Evolutionary conservation across 1,140 invertebrate species (phyloP), one percentile per base, ranked within the genome.

Genomic region (Geopemphigus sp.): DNA sequence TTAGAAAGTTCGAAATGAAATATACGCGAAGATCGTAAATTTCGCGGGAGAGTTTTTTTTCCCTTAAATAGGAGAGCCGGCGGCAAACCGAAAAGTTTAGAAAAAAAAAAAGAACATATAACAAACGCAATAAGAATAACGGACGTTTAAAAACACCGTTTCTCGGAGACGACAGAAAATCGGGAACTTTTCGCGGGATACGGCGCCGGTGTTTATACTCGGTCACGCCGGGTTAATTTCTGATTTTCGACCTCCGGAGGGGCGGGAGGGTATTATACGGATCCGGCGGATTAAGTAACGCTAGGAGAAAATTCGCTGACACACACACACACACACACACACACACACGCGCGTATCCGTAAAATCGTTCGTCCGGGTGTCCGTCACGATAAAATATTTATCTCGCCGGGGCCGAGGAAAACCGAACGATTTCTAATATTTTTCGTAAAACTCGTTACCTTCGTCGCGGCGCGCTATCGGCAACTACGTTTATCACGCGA

Each of bases 1-100:
- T 72, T 54, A 29, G 53, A 72, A 70, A 72, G 24, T 72, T 72
- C 29, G 17, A 53, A 72, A 72, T 54, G 50, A 72, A 72, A 54
- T 54, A 53, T 54, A 72, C 11, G 32, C 15, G 32, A 24, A 68
- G 45, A 68, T 50, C 68, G 54, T 72, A 72, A 72, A 72, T 72
- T 72, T n/a, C 29, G 50, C 29, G 19, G 17, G 2, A 39, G 32
- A 39, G 32, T 3, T 39, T 39, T 29, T 61, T 61, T 29, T 61
- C 14, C 5, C 12, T 26, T 29, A n/a, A n/a, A n/a, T n/a, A n/a
- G n/a, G n/a, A n/a, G n/a, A n/a, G 32, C 32, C 32, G 6, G 14
- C n/a, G 32, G 53, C 14, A 26, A 14, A 24, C 72, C 54, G 57
- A 59, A 59, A 74, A 74, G 54, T 32, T 57, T 54, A 45, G 15